Percentiles rank a stretch among this genome's conserved stretches.
Evolutionary conservation across 2,888 invertebrate species (phyloP).

Genomic region (Zootermopsis nevadensis): DNA sequence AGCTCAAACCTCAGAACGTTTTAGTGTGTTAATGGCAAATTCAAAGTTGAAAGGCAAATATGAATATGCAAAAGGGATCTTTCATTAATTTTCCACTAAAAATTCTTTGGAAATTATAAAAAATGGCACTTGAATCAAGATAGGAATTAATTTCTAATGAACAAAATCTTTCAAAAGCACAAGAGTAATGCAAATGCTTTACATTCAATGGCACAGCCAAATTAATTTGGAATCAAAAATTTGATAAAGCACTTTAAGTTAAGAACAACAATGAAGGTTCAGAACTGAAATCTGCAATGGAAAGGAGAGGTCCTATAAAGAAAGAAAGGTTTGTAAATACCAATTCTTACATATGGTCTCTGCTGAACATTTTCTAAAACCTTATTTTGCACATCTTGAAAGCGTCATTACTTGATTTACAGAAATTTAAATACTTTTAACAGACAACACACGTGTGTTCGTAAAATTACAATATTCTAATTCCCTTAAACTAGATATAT

Average conservation of each 20-base stretch:
- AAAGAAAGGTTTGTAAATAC: neutral
- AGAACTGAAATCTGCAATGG: neutral
- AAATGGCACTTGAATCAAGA: neutral
- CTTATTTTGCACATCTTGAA: neutral
- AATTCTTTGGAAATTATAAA: no score
- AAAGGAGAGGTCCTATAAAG: neutral
- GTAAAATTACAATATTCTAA: conserved; percentile 13
- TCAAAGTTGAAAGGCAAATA: neutral
- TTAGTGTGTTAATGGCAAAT: neutral
- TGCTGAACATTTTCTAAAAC: neutral
- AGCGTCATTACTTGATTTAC: neutral
- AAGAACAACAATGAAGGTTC: neutral
- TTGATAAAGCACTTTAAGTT: neutral
- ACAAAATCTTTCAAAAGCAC: neutral
- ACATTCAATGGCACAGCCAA: neutral
- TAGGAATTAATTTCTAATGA: neutral
- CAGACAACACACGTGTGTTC: neutral
- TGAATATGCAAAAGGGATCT: neutral
- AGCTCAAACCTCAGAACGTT: neutral
- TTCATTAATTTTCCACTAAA: no score
- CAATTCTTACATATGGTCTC: neutral
- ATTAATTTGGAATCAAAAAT: neutral
- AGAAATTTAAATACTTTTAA: conserved; percentile 18
- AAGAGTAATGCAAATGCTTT: neutral
- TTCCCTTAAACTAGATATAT: conserved; percentile 19